phyloP scores from a whole-genome alignment of 1,140 invertebrate species.

The Heliconius hermathena region DNA sequence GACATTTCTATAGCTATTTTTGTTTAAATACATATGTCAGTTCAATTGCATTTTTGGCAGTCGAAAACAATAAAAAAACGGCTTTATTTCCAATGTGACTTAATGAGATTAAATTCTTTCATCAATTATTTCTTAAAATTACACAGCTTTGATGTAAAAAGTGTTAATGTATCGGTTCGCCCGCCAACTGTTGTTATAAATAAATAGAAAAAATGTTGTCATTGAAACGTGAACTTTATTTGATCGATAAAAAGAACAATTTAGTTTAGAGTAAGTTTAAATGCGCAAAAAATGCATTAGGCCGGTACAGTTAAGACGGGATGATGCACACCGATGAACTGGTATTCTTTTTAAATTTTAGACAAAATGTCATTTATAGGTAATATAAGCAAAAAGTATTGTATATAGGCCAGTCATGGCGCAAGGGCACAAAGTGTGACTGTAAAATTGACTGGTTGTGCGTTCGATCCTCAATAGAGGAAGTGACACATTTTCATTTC shows the following conservation, averaged over 20 bases:
- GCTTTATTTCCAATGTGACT: neutral
- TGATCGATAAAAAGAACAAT: neutral
- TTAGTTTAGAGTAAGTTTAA: slow-evolving; percentile 10
- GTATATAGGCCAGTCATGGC: too few species aligned
- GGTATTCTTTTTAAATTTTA: too few species aligned
- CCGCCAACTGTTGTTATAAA: slow-evolving; percentile 23
- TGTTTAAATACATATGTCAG: neutral
- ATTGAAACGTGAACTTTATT: slow-evolving; percentile 11
- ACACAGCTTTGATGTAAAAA: slow-evolving; percentile 17
- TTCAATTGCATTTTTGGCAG: neutral
- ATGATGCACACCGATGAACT: neutral
- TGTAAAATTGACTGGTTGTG: too few species aligned
- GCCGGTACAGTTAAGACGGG: slow-evolving; percentile 35
- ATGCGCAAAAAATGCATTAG: slow-evolving; percentile 42
- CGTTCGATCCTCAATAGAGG: too few species aligned
- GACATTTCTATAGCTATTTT: neutral
- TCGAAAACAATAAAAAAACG: neutral
- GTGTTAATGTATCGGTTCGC: slow-evolving; percentile 18
- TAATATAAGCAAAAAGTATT: too few species aligned
- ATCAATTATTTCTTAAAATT: neutral
- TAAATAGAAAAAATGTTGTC: slow-evolving; percentile 12
- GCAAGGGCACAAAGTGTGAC: too few species aligned
- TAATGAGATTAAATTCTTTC: neutral
- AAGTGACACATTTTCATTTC: too few species aligned
- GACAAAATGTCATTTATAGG: too few species aligned